Evolutionary conservation across 2,888 invertebrate genomes (phyloP), one percentile per base, ranked within the genome.

Genomic region (Drosophila quinaria): DNA sequence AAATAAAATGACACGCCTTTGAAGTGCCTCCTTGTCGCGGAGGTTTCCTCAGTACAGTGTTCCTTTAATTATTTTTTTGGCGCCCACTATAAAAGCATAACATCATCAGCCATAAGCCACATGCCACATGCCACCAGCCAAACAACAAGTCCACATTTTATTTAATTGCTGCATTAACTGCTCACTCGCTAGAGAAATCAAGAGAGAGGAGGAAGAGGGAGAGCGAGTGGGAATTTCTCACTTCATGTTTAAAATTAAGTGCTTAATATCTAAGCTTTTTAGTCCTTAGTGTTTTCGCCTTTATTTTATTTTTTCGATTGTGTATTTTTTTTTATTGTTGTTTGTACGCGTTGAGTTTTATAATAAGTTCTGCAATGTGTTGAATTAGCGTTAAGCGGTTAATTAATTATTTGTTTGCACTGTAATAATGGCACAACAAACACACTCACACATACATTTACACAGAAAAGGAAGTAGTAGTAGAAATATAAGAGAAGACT

Each of bases 1-100:
- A n/a, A 84, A 81, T 60, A 84, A 84, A 71, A 85, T 75, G 15
- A 78, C 90, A 50, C 86, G 90, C 93, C 93, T 91, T 72, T 87
- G 64, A 72, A 70, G 62, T 29, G 64, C 35, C 33, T 37, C 47
- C 33, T 37, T 46, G 22, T 39, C 49, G 11, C 9, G 4, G 8
- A 29, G 31, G 56, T 50, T n/a, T 42, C 13, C 54, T 61, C 60
- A 69, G 72, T 70, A 67, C 80, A 79, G 76, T 82, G 90, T 88
- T 86, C 90, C 89, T 87, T 87, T 78, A 67, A 71, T 61, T 69
- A 39, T 31, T 25, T 56, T 54, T 75, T 76, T 78, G 66, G 80
- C 77, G 76, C 59, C 59, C 68, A 44, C 59, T 60, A 52, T 49
- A 58, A 33, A 17, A 50, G 41, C 65, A 70, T 46, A 59, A 64